Percentiles rank a stretch among this genome's conserved stretches.
Conservation (phyloP, 2,888 invertebrate genomes). For the Tipula vernalis region DNA sequence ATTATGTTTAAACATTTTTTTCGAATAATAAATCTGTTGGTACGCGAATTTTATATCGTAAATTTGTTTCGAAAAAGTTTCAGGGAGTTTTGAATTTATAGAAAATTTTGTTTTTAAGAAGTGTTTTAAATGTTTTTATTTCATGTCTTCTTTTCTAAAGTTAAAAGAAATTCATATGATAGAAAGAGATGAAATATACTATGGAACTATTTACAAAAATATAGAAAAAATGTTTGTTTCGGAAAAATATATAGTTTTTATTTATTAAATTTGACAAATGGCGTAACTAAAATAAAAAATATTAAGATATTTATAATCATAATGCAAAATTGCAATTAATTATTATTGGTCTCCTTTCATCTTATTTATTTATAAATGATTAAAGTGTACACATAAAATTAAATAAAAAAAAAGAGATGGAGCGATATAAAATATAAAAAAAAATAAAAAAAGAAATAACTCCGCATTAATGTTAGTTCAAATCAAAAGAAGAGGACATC, state of each 20-base stretch:
- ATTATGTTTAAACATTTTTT: slow-evolving; percentile 8
- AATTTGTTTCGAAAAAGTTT: not conserved
- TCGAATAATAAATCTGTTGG: not conserved
- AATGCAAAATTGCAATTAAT: slow-evolving; percentile 7
- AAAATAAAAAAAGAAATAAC: not conserved
- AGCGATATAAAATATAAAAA: not conserved
- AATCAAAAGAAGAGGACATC: slow-evolving; percentile 9
- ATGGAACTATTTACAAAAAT: slow-evolving; percentile 8
- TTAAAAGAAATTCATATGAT: not conserved
- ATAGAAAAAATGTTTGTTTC: slow-evolving; percentile 1
- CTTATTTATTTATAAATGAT: not conserved
- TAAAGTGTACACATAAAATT: not conserved
- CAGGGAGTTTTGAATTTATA: not conserved
- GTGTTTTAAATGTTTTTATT: slow-evolving; percentile 9
- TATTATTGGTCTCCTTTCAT: slow-evolving; percentile 7
- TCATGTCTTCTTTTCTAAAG: slow-evolving; percentile 5
- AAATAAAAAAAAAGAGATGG: slow-evolving; percentile 5
- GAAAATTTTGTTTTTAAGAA: not conserved
- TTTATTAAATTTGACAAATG: slow-evolving; percentile 6
- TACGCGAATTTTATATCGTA: not conserved
- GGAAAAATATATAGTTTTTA: not conserved
- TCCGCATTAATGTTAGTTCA: slow-evolving; percentile 10
- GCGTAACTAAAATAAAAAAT: not conserved
- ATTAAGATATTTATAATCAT: not conserved
- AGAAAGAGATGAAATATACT: slow-evolving; percentile 9